Conservation (phyloP, 2,797 vertebrate genomes). For the Perodicticus potto region DNA sequence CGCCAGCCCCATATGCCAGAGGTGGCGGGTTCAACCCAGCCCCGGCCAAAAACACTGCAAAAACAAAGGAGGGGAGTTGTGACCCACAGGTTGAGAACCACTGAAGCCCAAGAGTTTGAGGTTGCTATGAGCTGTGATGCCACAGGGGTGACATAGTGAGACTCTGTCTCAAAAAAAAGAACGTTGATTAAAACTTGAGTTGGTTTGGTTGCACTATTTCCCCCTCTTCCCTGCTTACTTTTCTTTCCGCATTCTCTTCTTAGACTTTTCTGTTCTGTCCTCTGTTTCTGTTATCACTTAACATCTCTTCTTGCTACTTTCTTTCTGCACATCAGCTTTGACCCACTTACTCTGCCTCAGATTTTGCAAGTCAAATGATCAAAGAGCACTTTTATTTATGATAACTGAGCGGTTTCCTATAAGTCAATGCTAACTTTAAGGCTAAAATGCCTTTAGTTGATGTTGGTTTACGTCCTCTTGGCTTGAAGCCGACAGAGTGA, state of each 20-base stretch:
- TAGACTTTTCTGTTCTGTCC: not conserved
- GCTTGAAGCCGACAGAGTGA: not conserved
- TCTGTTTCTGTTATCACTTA: not conserved
- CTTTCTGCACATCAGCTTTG: not conserved
- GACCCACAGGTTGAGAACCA: too few relatives aligned
- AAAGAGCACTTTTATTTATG: conserved; percentile 60
- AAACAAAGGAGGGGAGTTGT: too few relatives aligned
- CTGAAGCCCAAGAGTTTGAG: too few relatives aligned
- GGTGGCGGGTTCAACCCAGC: too few relatives aligned
- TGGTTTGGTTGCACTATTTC: not conserved
- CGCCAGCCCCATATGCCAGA: too few relatives aligned
- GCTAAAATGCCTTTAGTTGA: not conserved
- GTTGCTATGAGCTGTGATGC: too few relatives aligned
- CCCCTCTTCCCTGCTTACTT: not conserved
- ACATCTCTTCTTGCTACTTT: not conserved
- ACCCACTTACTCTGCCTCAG: not conserved
- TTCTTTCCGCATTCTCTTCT: not conserved
- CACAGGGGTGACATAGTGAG: too few relatives aligned
- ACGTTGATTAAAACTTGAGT: not conserved
- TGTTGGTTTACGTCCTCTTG: conserved; percentile 24
- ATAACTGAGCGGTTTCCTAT: conserved; percentile 25
- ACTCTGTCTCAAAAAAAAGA: not conserved
- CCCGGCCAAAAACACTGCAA: too few relatives aligned
- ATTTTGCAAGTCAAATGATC: conserved; percentile 28
- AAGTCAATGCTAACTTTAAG: conserved; percentile 15